phyloP scores from a whole-genome alignment of 2,113 vertebrate species.

The Eulemur rufifrons region DNA sequence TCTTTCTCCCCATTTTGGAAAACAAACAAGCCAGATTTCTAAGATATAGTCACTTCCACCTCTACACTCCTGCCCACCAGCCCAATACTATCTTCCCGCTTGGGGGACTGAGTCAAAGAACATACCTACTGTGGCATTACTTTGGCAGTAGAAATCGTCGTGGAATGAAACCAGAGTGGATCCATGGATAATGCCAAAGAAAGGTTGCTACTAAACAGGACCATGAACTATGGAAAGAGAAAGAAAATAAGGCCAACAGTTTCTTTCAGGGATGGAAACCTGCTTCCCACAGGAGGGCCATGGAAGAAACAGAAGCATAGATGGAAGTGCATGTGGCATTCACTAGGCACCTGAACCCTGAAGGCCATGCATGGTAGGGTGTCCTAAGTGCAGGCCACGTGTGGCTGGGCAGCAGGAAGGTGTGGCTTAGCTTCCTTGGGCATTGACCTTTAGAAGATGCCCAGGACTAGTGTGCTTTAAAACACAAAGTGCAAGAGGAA shows the following conservation, averaged over 20 bases:
- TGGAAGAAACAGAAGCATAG: not conserved
- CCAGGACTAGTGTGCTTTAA: not conserved
- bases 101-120: not conserved
- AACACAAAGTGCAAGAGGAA: not conserved
- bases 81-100: not conserved
- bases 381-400: fast-evolving
- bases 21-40: not conserved
- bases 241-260: not conserved
- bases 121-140: not conserved
- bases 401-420: not conserved
- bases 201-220: fast-evolving
- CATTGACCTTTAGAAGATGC: not conserved
- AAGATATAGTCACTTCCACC: not conserved
- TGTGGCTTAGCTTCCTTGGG: not conserved
- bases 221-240: fast-evolving
- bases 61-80: fast-evolving
- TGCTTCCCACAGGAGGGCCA: not conserved
- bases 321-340: too few relatives aligned
- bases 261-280: not conserved
- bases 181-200: not conserved
- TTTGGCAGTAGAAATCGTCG: not conserved
- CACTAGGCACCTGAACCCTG: not conserved
- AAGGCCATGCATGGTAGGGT: fast-evolving
- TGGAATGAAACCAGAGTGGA: not conserved
- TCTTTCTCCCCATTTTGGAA: not conserved